Evolutionary conservation across 2,797 vertebrate species (phyloP).

Genomic region (Mus spretus): DNA sequence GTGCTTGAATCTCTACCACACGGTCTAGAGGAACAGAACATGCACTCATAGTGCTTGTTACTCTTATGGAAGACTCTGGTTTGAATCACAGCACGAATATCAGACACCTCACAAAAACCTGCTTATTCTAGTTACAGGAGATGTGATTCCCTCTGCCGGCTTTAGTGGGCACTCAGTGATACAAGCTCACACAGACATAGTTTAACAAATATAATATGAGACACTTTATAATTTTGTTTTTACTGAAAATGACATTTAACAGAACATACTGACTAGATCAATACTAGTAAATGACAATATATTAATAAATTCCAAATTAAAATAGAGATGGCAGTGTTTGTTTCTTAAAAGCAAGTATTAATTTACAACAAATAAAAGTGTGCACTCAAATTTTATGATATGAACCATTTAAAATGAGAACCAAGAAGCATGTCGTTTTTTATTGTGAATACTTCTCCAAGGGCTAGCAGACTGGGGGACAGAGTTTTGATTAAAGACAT

Average conservation of each 20-base stretch:
- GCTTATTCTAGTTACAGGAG: background rate
- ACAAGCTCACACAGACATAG: background rate
- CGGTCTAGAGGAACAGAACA: background rate
- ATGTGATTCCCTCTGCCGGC: background rate
- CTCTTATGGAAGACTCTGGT: too few relatives aligned
- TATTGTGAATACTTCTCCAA: background rate
- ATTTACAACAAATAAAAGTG: background rate
- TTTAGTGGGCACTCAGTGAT: background rate
- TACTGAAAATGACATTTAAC: background rate
- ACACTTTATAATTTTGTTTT: background rate
- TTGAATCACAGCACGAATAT: background rate
- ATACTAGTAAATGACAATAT: background rate
- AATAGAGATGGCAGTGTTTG: background rate
- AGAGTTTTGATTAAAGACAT: background rate
- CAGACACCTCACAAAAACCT: background rate
- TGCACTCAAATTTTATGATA: background rate
- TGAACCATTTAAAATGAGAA: background rate
- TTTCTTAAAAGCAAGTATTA: background rate
- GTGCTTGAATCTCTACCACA: background rate
- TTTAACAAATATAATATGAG: background rate
- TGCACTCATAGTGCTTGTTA: background rate
- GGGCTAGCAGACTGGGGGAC: background rate
- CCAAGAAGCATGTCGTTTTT: background rate
- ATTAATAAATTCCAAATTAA: slow-evolving; percentile 20
- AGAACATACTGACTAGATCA: background rate